Evolutionary conservation across 2,797 vertebrate species (phyloP).

Genomic region (Pipistrellus nathusii): DNA sequence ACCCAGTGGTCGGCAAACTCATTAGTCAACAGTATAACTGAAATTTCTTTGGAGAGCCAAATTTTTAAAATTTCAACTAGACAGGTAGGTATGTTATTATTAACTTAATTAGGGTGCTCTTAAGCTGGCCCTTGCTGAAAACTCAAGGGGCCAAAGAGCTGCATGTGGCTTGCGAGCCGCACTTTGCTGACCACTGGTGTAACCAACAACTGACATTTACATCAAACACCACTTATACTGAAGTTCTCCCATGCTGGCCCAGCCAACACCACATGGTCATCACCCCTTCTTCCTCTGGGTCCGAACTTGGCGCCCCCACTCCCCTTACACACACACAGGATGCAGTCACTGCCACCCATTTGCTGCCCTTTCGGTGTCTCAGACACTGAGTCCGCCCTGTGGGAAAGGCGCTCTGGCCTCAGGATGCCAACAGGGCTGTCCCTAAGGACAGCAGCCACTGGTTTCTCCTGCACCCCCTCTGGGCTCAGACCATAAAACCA

Average conservation of each 20-base stretch:
- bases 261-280: background rate
- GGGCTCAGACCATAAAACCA: background rate
- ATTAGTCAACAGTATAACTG: no score
- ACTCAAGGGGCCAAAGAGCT: no score
- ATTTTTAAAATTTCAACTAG: no score
- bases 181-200: no score
- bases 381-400: background rate
- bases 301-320: background rate
- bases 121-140: no score
- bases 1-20: background rate
- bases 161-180: no score
- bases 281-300: background rate
- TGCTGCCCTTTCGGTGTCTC: background rate
- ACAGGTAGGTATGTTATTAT: no score
- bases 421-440: background rate
- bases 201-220: background rate
- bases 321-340: no score
- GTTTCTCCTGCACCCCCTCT: background rate
- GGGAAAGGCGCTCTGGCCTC: background rate
- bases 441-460: background rate
- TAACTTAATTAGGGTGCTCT: no score
- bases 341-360: background rate
- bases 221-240: background rate
- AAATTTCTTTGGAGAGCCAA: no score
- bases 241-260: background rate